Evolutionary conservation across 2,888 invertebrate genomes (phyloP).

Genomic region (Metopia argyrocephala): DNA sequence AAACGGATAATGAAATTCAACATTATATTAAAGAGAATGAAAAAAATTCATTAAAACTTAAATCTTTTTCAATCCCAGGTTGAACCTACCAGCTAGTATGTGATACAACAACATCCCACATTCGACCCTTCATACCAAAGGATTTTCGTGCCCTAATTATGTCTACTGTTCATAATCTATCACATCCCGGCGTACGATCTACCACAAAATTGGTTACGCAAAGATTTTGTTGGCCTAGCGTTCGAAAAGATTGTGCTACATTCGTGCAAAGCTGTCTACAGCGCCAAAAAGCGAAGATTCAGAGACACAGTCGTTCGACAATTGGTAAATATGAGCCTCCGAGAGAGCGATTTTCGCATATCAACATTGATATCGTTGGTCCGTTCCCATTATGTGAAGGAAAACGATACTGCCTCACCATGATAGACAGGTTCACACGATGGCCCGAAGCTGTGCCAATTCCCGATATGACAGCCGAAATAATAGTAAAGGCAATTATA

Average conservation of each 20-base stretch:
- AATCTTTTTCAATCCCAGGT: constrained; percentile 13
- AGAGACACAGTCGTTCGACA: neutral
- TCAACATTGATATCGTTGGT: too few species aligned
- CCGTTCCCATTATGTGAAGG: too few species aligned
- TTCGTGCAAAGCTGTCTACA: too few species aligned
- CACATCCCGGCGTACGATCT: neutral
- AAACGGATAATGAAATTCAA: constrained; percentile 44
- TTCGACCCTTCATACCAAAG: constrained; percentile 17
- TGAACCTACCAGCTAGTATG: too few species aligned
- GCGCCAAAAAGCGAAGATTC: neutral
- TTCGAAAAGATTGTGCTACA: too few species aligned
- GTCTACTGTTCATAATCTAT: neutral
- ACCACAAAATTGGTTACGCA: too few species aligned
- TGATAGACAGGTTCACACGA: too few species aligned
- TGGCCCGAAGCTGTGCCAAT: neutral
- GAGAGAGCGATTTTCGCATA: neutral
- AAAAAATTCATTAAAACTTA: constrained; percentile 13
- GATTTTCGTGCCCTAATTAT: neutral
- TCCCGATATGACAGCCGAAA: neutral
- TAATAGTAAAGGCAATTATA: neutral
- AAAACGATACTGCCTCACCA: too few species aligned
- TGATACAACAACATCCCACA: constrained; percentile 23
- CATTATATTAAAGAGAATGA: constrained; percentile 17
- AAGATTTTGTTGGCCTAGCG: too few species aligned
- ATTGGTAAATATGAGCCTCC: neutral